Base-by-base conservation (phyloP, 2,113 vertebrate genomes). In the Vimba vimba region DNA sequence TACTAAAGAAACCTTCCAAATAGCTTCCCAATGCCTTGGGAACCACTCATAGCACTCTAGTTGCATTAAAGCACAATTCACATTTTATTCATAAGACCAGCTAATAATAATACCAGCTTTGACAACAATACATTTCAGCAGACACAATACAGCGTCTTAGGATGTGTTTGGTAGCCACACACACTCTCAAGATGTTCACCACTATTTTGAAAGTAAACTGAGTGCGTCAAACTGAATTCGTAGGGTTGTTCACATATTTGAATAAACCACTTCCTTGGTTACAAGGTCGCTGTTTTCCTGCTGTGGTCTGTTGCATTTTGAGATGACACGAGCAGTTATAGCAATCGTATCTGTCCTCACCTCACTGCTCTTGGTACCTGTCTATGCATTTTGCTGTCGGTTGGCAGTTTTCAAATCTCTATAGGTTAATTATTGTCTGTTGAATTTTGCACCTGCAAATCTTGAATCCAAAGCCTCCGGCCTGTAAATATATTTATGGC, bases 251-350 rank as follows among this genome's bases (percentile, higher is more conserved):
- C 69, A 52, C 62, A 25, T 17, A 82, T 82, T 36, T 84, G 74
- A 89, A 25, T 73, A 92, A 92, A 92, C 93, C 93, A 93, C 93
- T 93, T 94, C 94, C 93, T 93, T 91, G 81, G 83, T 75, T 85
- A 39, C 69, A 86, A 23, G 82, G 47, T 73, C 55, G 59, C 39
- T 55, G 73, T 68, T 83, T 89, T 87, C 86, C 88, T 89, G 83
- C 57, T 23, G 27, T 36, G 68, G 78, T 62, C 52, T 82, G 64
- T 71, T 76, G 69, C 66, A 76, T 74, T 83, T 85, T 59, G 27
- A 43, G 50, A 74, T 59, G 68, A 43, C 66, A 71, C 6, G 2
- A 43, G 68, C 36, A 59, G 62, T 82, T 52, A 60, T 27, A 84
- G 27, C 39, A 33, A 55, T 33, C 39, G 4, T 33, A 13, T 68